Evolutionary conservation across 2,113 vertebrate species (phyloP).

Genomic region (Mirza zaza): DNA sequence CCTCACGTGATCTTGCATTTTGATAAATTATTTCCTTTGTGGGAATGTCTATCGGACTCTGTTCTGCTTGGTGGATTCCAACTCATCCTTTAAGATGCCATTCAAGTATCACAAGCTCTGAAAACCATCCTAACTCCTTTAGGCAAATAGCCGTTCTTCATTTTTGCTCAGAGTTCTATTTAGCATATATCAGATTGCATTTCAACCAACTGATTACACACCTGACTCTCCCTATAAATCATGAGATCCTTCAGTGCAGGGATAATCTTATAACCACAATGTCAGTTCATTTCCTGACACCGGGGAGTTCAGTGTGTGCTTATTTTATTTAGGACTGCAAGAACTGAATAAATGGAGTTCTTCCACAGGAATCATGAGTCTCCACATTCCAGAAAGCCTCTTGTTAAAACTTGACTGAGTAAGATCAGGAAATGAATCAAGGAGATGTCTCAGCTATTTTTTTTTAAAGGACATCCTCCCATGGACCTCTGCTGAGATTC

Average conservation of each 20-base stretch:
- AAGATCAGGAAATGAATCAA: constrained; percentile 56
- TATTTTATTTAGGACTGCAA: neutral
- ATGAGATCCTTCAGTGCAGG: neutral
- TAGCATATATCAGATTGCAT: neutral
- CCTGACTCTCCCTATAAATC: neutral
- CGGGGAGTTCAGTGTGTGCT: neutral
- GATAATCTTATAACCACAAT: neutral
- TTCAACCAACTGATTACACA: neutral
- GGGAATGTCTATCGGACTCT: neutral
- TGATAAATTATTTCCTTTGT: neutral
- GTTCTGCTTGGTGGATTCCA: neutral
- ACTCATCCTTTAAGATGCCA: neutral
- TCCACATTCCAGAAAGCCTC: neutral
- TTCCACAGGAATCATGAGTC: neutral
- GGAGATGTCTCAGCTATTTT: constrained; percentile 66
- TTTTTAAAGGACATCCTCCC: constrained; percentile 71
- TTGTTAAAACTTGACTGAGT: constrained; percentile 35
- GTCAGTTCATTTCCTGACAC: neutral
- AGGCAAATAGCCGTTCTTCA: neutral
- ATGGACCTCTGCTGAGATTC: constrained; percentile 46
- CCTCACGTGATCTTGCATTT: neutral
- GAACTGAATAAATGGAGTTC: neutral
- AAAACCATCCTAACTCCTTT: neutral
- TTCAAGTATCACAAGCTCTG: neutral
- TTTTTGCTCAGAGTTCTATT: neutral